Base-by-base conservation (phyloP, 2,888 invertebrate genomes). In the Troides helena region DNA sequence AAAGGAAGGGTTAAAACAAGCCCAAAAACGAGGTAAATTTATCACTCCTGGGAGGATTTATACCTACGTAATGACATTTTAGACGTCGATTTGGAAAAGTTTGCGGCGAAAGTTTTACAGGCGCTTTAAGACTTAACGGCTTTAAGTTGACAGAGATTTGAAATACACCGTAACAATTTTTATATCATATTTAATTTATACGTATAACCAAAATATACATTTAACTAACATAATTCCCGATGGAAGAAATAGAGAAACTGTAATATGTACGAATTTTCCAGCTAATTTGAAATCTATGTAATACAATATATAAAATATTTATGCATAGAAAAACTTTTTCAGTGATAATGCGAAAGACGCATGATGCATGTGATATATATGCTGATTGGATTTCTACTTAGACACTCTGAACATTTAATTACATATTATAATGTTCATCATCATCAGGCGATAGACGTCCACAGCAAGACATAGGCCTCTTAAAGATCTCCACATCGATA, bases 41-140 rank as follows among this genome's bases (percentile, higher is more conserved):
- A 72, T 86, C 86, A 87, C 89, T 85, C 89, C 80, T 74, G 84
- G 84, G 89, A 87, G 85, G 81, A 83, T 85, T 90, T 88, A 87
- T 86, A 83, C 81, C 81, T 79, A 86, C 85, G 86, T 91, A 90
- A 92, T 90, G 92, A 89, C 89, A 89, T 88, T 89, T 89, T 89
- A 89, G 88, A 86, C 87, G 89, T 87, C 90, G 90, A 91, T 90
- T 90, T 88, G 82, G 79, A 83, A 85, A 90, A 89, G 84, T 89
- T 90, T 81, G 72, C 73, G 74, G 72, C 76, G 77, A 82, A 85
- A 85, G 80, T 85, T 86, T 84, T 75, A 67, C 74, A 77, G 76
- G 74, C 76, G 77, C 72, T 74, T 76, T 30, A 57, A 74, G 71
- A 69, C 65, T 71, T 63, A 71, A 79, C 75, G 80, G 85, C 80